phyloP scores from a whole-genome alignment of 2,797 vertebrate species.

The Anguilla marmorata region DNA sequence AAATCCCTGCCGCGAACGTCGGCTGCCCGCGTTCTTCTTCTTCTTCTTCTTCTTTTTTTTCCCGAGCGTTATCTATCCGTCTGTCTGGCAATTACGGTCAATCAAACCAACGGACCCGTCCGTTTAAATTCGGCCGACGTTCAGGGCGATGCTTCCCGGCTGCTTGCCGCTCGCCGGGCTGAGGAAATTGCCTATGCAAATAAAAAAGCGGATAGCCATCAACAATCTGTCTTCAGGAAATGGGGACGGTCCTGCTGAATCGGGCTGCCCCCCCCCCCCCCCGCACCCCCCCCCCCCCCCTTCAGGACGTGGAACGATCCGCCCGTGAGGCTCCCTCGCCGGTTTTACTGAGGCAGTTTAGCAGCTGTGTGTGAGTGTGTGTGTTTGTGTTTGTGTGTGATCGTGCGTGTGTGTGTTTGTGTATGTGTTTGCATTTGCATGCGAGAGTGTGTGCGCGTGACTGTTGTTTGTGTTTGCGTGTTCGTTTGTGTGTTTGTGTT shows the following conservation, averaged over 20 bases:
- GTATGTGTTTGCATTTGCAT: too few relatives aligned
- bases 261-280: neutral
- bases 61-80: neutral
- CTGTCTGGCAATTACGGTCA: constrained; percentile 10
- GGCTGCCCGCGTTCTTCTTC: neutral
- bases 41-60: neutral
- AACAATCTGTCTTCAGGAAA: constrained; percentile 2
- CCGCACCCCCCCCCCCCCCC: neutral
- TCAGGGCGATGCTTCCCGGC: neutral
- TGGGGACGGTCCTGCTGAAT: neutral
- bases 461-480: too few relatives aligned
- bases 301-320: neutral
- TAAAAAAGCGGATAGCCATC: neutral
- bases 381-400: neutral
- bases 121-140: neutral
- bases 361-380: neutral
- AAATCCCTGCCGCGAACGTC: neutral
- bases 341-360: neutral
- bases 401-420: neutral
- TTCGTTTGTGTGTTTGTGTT: too few relatives aligned
- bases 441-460: too few relatives aligned
- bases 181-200: constrained; percentile 14
- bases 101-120: neutral
- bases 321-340: neutral
- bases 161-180: neutral